Evolutionary conservation across 1,140 invertebrate species (phyloP).

Genomic region (Limonius californicus): DNA sequence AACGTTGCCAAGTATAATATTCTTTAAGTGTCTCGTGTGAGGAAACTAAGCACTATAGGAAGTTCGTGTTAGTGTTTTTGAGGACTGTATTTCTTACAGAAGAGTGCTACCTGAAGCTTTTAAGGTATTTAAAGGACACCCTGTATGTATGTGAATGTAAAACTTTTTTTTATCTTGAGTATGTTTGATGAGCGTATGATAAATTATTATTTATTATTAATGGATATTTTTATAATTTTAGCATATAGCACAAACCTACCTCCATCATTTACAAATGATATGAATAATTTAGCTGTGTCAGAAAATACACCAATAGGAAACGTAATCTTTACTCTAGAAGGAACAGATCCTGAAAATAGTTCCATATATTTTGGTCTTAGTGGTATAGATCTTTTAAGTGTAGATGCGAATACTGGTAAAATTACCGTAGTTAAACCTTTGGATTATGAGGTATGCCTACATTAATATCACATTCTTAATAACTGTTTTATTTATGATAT

Average conservation of each 20-base stretch:
- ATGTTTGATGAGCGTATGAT: background rate
- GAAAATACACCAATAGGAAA: conserved; percentile 75
- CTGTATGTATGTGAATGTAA: no score
- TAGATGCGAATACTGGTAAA: conserved; percentile 71
- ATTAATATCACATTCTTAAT: background rate
- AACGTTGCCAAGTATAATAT: no score
- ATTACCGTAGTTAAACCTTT: conserved; percentile 73
- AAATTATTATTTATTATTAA: background rate
- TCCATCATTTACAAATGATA: conserved; percentile 65
- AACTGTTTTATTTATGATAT: conserved; percentile 23
- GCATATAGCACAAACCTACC: conserved; percentile 52
- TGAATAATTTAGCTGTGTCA: conserved; percentile 68
- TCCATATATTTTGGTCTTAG: conserved; percentile 68
- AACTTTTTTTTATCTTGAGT: no score
- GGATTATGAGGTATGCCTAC: conserved; percentile 71
- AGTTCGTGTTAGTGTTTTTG: no score
- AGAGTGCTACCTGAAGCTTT: no score
- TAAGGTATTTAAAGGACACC: no score
- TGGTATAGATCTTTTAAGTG: conserved; percentile 75
- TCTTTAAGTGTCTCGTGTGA: no score
- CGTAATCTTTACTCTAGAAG: conserved; percentile 71
- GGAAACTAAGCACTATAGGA: no score
- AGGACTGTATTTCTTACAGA: no score
- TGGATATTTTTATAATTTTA: no score
- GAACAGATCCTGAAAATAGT: conserved; percentile 74